Base-by-base conservation (phyloP, 2,113 vertebrate genomes). In the Paramormyrops kingsleyae region DNA sequence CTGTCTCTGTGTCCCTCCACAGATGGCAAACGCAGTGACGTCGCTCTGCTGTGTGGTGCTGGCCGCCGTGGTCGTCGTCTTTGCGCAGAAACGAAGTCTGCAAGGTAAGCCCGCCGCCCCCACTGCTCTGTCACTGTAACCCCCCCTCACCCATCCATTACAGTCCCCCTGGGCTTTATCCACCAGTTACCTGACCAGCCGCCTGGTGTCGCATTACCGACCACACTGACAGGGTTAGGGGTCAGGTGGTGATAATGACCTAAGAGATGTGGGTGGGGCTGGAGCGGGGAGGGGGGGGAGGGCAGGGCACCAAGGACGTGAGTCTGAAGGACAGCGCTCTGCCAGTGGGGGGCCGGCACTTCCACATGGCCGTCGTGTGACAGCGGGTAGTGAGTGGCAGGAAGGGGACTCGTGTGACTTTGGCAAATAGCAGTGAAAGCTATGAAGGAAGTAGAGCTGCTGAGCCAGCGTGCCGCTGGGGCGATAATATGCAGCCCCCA, bases 21-120 rank as follows among this genome's bases (percentile, higher is more conserved):
- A 99, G 98, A 99, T 99, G 98, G 98, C 97, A 90, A 97, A 96
- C 95, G 96, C 97, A 21, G 94, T 98, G 94, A 98, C 96, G 15
- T 97, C 97, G 91, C 94, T 97, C 93, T 99, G 97, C 95, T 99
- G 97, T 91, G 93, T 99, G 94, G 96, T 99, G 91, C 96, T 99
- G 50, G 97, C 98, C 0, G 97, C 95, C 0, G 96, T 96, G 77
- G 97, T 99, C 92, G 96, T 98, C 90, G 97, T 97, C 90, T 99
- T 97, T 0, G 95, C 98, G 88, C 98, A 98, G 96, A 97, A 96
- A 94, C 97, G 98, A 94, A 97, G 95, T 94, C 97, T 98, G 90
- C 97, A 95, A 88, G 97, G 98, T 99, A 95, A 99, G 98, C 97
- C 15, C 4, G 27, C 49, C 44, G 7, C n/a, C 47, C 47, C 46